Evolutionary conservation across 2,888 invertebrate species (phyloP), one percentile per base, ranked within the genome.

Genomic region (Mesorhabditis sp.): DNA sequence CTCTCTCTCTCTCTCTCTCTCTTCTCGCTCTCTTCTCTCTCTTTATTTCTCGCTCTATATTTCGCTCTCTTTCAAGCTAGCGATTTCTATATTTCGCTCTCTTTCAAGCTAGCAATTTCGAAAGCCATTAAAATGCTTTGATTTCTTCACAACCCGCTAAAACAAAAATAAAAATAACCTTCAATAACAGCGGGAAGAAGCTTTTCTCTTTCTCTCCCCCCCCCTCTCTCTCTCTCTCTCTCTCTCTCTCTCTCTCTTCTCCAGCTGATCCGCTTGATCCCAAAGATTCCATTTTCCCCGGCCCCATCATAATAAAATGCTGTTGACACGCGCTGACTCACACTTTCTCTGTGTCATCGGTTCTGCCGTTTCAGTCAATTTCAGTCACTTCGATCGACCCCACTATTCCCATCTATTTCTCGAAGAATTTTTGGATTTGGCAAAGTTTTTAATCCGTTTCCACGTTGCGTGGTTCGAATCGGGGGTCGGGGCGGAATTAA

Each of bases 141-240:
- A 4, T 62, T 62, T 62, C 62, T 62, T 62, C 41, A 62, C 62
- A 62, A 62, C 41, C 41, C 7, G 62, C 41, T 62, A 62, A 62
- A 62, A 62, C 41, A 41, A 41, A 41, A 62, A 41, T 28, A 62
- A 5, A 62, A 62, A 62, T 41, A 62, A 7, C 62, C 3, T 28
- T 5, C 41, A 28, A 28, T 41, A 28, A 28, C 7, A 62, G 4
- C 41, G 15, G 3, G 62, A 62, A 43, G 50, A 7, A 44, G 44
- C 45, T 63, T 63, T 45, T 62, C 68, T 43, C 62, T 68, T 68
- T 69, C 61, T 62, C 67, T 67, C 70, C 69, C 41, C 4, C 64
- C 4, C 65, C 41, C 69, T 58, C 62, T 58, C 50, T 58, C 43
- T 65, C 45, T 43, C 63, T 50, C 10, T 7, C 66, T 45, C 45